Evolutionary conservation across 2,888 invertebrate species (phyloP), one percentile per base, ranked within the genome.

Genomic region (Neria commutata): DNA sequence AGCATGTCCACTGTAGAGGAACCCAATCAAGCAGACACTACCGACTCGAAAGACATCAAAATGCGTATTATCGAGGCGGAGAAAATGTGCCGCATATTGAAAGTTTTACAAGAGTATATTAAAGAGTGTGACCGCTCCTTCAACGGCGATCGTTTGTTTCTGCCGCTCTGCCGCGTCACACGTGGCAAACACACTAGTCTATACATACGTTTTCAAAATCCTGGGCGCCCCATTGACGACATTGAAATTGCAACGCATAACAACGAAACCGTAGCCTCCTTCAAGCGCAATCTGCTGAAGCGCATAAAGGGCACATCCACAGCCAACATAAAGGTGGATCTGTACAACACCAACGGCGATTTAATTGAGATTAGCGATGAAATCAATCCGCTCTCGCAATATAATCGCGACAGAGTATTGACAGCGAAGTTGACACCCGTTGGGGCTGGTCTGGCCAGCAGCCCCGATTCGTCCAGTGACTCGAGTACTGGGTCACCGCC

Each of bases 401-500:
- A 94, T 77, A 91, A 91, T 51, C 70, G 76, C 25, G 72, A 72
- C 56, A 72, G 95, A 87, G 92, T 91, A 86, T 83, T 93, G 64
- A 90, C 90, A 42, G 92, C 90, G 1, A 93, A 93, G 81, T 81
- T 92, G 52, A 88, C 89, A 63, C 91, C 90, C 72, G 85, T 89
- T 37, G 88, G 88, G 72, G 85, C 87, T 16, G 89, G 89, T 59
- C 83, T 89, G 78, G 88, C 89, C 21, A 91, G 91, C 71, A 92
- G 92, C 58, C 93, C 93, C 55, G 98, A 97, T 77, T 94, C 95
- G 56, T 95, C 94, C 74, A 95, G 95, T 58, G 97, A 97, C 80
- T 95, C 95, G 68, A 95, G 95, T 57, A 92, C 94, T 2, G 93
- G 94, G 2, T 95, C 95, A 1, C 95, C 95, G 1, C 94, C 94